phyloP scores from a whole-genome alignment of 2,888 invertebrate genomes.

The Cerastis rubricosa region DNA sequence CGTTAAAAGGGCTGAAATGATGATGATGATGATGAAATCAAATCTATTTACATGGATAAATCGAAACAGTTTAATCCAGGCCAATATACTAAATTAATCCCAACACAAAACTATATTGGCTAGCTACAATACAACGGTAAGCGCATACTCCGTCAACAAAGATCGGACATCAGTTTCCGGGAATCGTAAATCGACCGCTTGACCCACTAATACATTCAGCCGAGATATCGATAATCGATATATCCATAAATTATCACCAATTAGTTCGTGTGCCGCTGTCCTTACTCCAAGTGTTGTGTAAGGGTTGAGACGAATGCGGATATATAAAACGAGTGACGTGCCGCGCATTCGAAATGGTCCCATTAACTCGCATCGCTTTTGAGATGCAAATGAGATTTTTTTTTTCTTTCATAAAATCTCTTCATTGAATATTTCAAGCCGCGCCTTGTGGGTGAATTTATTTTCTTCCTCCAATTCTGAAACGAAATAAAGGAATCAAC shows the following conservation, averaged over 20 bases:
- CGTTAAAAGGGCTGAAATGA: too few species aligned
- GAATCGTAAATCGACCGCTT: constrained; percentile 37
- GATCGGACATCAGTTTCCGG: constrained; percentile 33
- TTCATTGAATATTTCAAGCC: constrained; percentile 88
- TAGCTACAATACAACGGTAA: constrained; percentile 1
- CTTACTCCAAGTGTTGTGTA: constrained; percentile 79
- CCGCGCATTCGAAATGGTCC: constrained; percentile 84
- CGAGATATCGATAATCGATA: constrained; percentile 56
- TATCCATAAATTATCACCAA: constrained; percentile 63
- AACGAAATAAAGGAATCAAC: constrained; percentile 72
- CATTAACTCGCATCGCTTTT: constrained; percentile 88
- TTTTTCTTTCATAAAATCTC: constrained; percentile 87
- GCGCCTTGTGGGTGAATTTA: constrained; percentile 84
- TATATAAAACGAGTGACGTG: constrained; percentile 81
- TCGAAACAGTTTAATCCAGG: not conserved
- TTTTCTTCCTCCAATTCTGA: constrained; percentile 79
- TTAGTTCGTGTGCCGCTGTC: constrained; percentile 58
- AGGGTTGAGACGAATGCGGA: constrained; percentile 83
- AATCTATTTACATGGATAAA: not conserved
- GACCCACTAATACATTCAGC: constrained; percentile 53
- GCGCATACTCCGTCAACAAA: constrained; percentile 21
- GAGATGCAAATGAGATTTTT: constrained; percentile 89
- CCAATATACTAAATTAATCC: not conserved
- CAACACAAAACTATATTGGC: constrained; percentile 1
- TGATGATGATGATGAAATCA: too few species aligned